Evolutionary conservation across 1,140 invertebrate species (phyloP).

Genomic region (Drosophila navojoa): DNA sequence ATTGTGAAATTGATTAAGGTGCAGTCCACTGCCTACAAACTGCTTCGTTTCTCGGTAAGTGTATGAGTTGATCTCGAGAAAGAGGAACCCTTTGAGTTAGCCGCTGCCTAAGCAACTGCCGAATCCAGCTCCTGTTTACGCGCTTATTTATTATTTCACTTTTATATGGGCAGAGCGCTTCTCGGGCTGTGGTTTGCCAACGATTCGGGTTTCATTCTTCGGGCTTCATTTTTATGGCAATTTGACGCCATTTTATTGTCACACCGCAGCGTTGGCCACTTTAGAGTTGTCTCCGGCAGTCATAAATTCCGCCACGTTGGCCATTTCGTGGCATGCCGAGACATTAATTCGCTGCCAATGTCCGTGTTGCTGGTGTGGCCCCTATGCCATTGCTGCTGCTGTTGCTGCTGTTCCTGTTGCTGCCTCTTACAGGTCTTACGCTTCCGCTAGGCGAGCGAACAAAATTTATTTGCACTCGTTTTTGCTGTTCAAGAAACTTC

Average conservation of each 20-base stretch:
- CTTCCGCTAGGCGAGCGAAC: slow-evolving; percentile 36
- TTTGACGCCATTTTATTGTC: slow-evolving; percentile 80
- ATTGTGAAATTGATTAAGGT: slow-evolving; percentile 30
- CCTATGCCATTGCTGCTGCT: slow-evolving; percentile 5
- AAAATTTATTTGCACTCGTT: slow-evolving; percentile 71
- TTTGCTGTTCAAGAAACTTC: slow-evolving; percentile 65
- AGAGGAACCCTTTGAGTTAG: slow-evolving; percentile 28
- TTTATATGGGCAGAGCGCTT: slow-evolving; percentile 56
- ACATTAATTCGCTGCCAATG: slow-evolving; percentile 75
- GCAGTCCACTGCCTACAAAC: background rate
- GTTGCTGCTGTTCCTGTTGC: background rate
- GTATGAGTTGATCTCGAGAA: slow-evolving; percentile 24
- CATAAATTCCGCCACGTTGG: slow-evolving; percentile 75
- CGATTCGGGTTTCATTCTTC: slow-evolving; percentile 23
- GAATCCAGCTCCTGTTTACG: slow-evolving; percentile 45
- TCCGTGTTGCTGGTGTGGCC: slow-evolving; percentile 20
- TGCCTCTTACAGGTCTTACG: slow-evolving; percentile 55
- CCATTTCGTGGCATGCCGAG: slow-evolving; percentile 72
- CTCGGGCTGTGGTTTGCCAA: slow-evolving; percentile 45
- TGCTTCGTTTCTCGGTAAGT: slow-evolving; percentile 15
- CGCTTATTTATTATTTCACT: slow-evolving; percentile 77
- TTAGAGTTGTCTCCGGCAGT: slow-evolving; percentile 73
- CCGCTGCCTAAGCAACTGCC: background rate
- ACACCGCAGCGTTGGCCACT: slow-evolving; percentile 68
- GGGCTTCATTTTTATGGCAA: slow-evolving; percentile 69